Conservation (phyloP, 1,140 invertebrate species). For the Danaus melanippus region DNA sequence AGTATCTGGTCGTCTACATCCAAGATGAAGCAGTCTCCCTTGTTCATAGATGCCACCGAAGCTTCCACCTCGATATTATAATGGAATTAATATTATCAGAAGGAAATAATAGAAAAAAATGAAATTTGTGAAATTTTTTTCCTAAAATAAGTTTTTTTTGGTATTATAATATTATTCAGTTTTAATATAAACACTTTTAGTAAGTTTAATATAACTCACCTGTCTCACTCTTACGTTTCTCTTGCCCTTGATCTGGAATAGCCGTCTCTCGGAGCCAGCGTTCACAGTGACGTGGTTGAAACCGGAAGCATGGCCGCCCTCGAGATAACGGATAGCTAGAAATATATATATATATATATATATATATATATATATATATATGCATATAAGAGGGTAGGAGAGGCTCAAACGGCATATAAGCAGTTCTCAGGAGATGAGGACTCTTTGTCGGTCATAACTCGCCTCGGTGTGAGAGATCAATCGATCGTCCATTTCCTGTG, state of each 20-base stretch:
- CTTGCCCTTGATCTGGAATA: conserved; percentile 95
- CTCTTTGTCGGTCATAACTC: no score
- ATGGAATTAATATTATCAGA: background rate
- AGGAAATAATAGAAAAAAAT: no score
- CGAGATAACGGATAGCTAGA: conserved; percentile 81
- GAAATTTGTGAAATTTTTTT: no score
- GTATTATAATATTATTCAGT: no score
- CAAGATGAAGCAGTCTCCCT: conserved; percentile 92
- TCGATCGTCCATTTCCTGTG: no score
- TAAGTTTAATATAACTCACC: conserved; percentile 55
- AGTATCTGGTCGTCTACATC: conserved; percentile 86
- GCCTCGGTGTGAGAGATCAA: no score
- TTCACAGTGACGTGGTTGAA: conserved; percentile 89
- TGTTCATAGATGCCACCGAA: conserved; percentile 85
- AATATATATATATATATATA: conserved; percentile 9
- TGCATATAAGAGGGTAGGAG: background rate
- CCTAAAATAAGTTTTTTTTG: no score
- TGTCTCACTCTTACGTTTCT: conserved; percentile 87
- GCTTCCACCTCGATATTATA: conserved; percentile 76
- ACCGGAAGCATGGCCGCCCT: conserved; percentile 87
- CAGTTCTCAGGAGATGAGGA: no score
- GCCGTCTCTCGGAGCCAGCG: conserved; percentile 79
- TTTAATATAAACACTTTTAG: no score
- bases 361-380: no score
- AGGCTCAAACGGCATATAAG: no score